Conservation (phyloP, 2,797 vertebrate species). For the Epinephelus coioides region DNA sequence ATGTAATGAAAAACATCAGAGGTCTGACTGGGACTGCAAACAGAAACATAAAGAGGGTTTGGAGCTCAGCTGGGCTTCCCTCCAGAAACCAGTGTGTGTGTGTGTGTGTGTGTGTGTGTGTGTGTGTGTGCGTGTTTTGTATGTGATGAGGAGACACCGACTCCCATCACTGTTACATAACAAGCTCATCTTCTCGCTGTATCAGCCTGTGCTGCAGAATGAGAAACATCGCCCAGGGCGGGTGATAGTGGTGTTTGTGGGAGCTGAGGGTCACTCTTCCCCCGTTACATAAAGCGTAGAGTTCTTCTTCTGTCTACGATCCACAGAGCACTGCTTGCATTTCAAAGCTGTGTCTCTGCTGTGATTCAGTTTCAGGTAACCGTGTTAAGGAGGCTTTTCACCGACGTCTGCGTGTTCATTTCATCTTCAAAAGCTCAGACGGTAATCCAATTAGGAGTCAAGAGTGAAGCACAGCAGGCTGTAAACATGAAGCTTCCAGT, state of each 20-base stretch:
- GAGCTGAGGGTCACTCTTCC: conserved; percentile 7
- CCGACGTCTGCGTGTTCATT: neutral
- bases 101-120: neutral
- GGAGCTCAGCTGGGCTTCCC: neutral
- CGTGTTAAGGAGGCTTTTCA: neutral
- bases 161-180: conserved; percentile 30
- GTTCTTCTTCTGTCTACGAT: neutral
- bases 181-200: conserved; percentile 7
- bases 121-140: neutral
- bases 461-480: neutral
- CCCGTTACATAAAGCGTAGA: neutral
- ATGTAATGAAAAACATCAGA: too few relatives aligned
- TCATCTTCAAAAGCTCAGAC: conserved; percentile 13
- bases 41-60: neutral
- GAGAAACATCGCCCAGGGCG: neutral
- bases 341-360: neutral
- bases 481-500: neutral
- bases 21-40: neutral
- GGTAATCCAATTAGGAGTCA: conserved; percentile 5
- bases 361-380: conserved; percentile 5
- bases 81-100: neutral
- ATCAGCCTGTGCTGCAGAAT: conserved; percentile 12
- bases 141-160: neutral
- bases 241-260: neutral
- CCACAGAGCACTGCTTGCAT: neutral